Conservation (phyloP, 1,140 invertebrate genomes). For the Galleria mellonella region DNA sequence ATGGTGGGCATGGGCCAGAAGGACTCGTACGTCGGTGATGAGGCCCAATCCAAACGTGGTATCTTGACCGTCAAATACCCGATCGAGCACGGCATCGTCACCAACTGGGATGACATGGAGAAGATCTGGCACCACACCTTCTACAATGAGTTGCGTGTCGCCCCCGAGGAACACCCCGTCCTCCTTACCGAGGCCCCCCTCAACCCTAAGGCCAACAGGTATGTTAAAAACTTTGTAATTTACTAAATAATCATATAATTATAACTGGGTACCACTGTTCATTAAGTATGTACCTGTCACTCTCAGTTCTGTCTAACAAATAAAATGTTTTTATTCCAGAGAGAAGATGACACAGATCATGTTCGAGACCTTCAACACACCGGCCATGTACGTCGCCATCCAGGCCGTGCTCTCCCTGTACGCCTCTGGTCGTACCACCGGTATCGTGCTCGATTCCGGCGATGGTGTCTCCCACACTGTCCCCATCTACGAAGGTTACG, state of each 20-base stretch:
- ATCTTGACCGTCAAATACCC: slow-evolving; percentile 97
- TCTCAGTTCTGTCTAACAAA: too few relatives aligned
- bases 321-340: slow-evolving; percentile 40
- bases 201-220: slow-evolving; percentile 91
- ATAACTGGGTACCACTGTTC: too few relatives aligned
- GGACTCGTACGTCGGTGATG: slow-evolving; percentile 97
- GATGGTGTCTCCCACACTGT: slow-evolving; percentile 93
- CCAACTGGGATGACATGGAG: slow-evolving; percentile 99
- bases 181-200: slow-evolving; percentile 94
- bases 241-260: too few relatives aligned
- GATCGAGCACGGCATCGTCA: slow-evolving; percentile 96
- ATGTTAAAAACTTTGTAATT: slow-evolving; percentile 9
- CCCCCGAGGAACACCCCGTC: slow-evolving; percentile 94
- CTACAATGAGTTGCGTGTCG: slow-evolving; percentile 92
- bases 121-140: slow-evolving; percentile 90
- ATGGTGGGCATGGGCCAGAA: slow-evolving; percentile 98
- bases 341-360: slow-evolving; percentile 88
- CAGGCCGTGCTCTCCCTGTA: slow-evolving; percentile 90
- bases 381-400: slow-evolving; percentile 93
- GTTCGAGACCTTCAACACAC: slow-evolving; percentile 87
- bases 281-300: not conserved
- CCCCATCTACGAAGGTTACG: slow-evolving; percentile 92
- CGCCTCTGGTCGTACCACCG: slow-evolving; percentile 93
- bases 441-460: slow-evolving; percentile 91
- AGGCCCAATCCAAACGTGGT: slow-evolving; percentile 93